phyloP scores from a whole-genome alignment of 2,113 vertebrate genomes.

The Pteropus alecto region DNA sequence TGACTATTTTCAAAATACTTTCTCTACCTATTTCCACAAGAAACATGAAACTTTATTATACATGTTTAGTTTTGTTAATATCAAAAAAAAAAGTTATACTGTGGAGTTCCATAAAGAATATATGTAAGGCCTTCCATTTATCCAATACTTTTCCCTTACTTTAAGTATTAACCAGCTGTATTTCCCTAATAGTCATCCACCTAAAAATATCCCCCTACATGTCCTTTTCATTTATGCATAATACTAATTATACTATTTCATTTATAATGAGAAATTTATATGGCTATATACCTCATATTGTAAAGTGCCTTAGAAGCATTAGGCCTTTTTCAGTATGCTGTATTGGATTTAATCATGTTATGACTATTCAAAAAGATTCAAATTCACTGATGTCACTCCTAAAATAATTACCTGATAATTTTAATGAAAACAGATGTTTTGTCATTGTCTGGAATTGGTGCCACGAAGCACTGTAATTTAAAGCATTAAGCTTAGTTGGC shows the following conservation, averaged over 20 bases:
- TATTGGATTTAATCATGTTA: not conserved
- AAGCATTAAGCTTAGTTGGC: not conserved
- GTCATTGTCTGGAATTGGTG: not conserved
- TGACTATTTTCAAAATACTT: not conserved
- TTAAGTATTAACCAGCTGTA: not conserved
- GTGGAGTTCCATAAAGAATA: not conserved
- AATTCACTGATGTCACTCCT: not conserved
- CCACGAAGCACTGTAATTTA: not conserved
- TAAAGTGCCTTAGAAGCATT: not conserved
- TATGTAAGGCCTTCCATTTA: not conserved
- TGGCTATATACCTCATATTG: not conserved
- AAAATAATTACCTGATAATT: conserved; percentile 7
- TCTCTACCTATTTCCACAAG: not conserved
- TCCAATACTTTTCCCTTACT: not conserved
- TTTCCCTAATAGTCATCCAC: not conserved
- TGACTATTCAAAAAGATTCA: not conserved
- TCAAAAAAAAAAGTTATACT: not conserved
- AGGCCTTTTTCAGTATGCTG: not conserved
- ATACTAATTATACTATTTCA: not conserved
- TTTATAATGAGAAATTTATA: not conserved
- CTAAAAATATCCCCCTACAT: not conserved
- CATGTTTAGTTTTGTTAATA: not conserved
- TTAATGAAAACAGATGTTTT: not conserved
- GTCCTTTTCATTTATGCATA: not conserved
- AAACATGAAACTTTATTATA: not conserved